Percentiles rank a stretch among this genome's conserved stretches.
Conservation (phyloP, 2,888 invertebrate species). For the Ischnus inquisitorius region DNA sequence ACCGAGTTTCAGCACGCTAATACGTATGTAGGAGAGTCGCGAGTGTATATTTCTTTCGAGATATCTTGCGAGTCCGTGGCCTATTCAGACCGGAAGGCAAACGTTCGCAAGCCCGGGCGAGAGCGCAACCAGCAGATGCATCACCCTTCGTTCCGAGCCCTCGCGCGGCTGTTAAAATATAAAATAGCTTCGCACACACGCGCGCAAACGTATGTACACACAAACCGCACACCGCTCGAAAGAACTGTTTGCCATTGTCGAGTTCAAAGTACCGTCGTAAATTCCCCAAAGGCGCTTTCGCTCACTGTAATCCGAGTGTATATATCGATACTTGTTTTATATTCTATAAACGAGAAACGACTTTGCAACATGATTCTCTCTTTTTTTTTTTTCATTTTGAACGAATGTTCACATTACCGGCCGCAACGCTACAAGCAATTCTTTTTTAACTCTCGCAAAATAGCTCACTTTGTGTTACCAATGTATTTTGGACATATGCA, state of each 20-base stretch:
- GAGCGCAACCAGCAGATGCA: conserved; percentile 52
- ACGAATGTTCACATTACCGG: neutral
- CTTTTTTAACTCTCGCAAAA: conserved; percentile 4
- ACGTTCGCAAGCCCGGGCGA: too few relatives aligned
- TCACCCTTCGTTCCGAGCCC: conserved; percentile 24
- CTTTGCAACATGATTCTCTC: neutral
- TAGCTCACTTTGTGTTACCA: conserved; percentile 8
- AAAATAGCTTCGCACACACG: conserved; percentile 14
- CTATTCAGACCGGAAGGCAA: conserved; percentile 48
- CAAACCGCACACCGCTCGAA: neutral
- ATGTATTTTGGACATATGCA: conserved; percentile 19
- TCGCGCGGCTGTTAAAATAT: conserved; percentile 54
- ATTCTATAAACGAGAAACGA: neutral
- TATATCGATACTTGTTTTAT: neutral
- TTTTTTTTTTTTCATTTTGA: neutral
- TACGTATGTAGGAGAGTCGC: neutral
- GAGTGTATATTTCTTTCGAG: conserved; percentile 31
- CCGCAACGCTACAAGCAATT: conserved; percentile 19
- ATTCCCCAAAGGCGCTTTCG: conserved; percentile 48
- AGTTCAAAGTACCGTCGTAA: conserved; percentile 44
- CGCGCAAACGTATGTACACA: neutral
- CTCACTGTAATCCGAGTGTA: neutral
- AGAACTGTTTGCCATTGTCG: conserved; percentile 38
- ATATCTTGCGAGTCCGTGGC: conserved; percentile 28
- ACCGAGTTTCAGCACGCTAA: conserved; percentile 1